A percentile compares a stretch with the other conserved stretches of the same genome.
These are phyloP conservation scores for Daubentonia madagascariensis DNA, from an alignment of 2,113 vertebrate species.

Conservation along the genomic window DNA sequence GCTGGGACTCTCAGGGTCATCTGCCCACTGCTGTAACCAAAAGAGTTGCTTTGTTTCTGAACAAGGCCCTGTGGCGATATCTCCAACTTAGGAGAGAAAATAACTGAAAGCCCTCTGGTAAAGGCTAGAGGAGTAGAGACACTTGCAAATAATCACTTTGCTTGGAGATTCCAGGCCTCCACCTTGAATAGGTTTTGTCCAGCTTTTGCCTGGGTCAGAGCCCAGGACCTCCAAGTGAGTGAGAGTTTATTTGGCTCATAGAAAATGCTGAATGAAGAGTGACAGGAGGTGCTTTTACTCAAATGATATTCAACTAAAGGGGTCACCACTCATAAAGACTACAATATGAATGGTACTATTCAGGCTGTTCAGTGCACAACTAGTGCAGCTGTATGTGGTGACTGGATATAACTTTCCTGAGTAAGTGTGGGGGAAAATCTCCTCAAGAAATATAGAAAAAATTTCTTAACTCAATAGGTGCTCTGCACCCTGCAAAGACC, in stretches of 20 bases:
- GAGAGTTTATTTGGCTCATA: not conserved
- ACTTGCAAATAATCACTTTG: not conserved
- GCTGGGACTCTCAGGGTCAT: not conserved
- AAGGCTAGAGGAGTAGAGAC: not conserved
- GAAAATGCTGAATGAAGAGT: not conserved
- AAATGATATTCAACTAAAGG: not conserved
- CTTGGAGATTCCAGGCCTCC: not conserved
- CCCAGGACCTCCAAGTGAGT: not conserved
- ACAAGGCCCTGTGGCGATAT: not conserved
- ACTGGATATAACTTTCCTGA: not conserved
- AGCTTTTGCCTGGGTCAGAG: not conserved
- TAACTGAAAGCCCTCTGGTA: not conserved
- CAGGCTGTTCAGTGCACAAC: not conserved
- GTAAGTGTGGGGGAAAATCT: not conserved
- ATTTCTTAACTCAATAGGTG: not conserved
- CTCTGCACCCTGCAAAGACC: not conserved
- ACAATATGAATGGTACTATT: not conserved
- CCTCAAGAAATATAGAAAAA: not conserved
- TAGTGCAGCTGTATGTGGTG: not conserved
- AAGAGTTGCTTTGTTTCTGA: not conserved
- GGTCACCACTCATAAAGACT: not conserved
- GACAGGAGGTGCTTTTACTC: not conserved
- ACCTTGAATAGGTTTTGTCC: not conserved
- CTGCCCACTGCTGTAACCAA: not conserved
- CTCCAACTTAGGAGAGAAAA: not conserved